These are phyloP conservation scores for Ormyrus rosae DNA, from an alignment of 2,888 invertebrate genomes.

Conservation along the genomic window DNA sequence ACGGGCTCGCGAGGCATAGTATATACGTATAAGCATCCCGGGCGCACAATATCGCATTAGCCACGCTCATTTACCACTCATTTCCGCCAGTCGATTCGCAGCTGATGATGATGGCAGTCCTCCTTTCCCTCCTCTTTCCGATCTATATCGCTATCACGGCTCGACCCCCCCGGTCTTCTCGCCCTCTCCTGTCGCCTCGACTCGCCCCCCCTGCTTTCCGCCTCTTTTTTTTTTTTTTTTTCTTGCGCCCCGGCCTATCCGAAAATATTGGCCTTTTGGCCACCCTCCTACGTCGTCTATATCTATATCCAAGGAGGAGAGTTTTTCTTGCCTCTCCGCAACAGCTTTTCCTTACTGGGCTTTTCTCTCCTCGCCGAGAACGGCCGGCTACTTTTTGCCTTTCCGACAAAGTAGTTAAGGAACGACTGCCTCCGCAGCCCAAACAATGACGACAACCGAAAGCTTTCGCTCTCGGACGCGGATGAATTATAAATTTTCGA, in stretches of 20 bases:
- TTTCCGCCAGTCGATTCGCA: constrained; percentile 35
- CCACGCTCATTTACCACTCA: constrained; percentile 30
- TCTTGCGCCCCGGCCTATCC: not conserved
- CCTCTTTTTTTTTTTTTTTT: not conserved
- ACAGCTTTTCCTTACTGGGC: too few species aligned
- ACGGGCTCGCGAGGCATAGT: not conserved
- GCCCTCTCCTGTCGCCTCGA: too few species aligned
- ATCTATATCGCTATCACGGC: not conserved
- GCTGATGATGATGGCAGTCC: constrained; percentile 31
- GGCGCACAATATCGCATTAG: constrained; percentile 14
- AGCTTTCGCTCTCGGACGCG: too few species aligned
- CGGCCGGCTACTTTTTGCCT: too few species aligned
- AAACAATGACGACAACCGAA: too few species aligned
- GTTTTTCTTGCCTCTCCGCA: too few species aligned
- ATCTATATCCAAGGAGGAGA: not conserved
- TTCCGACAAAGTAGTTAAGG: too few species aligned
- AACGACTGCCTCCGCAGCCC: too few species aligned
- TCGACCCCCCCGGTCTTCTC: too few species aligned
- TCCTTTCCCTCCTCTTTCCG: not conserved
- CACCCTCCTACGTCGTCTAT: not conserved
- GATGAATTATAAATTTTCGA: too few species aligned
- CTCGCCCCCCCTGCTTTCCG: too few species aligned
- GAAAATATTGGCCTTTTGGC: constrained; percentile 11
- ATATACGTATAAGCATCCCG: not conserved
- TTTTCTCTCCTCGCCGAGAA: too few species aligned